These are phyloP conservation scores for Portunus trituberculatus DNA, from an alignment of 1,140 invertebrate genomes.

Conservation along the genomic window DNA sequence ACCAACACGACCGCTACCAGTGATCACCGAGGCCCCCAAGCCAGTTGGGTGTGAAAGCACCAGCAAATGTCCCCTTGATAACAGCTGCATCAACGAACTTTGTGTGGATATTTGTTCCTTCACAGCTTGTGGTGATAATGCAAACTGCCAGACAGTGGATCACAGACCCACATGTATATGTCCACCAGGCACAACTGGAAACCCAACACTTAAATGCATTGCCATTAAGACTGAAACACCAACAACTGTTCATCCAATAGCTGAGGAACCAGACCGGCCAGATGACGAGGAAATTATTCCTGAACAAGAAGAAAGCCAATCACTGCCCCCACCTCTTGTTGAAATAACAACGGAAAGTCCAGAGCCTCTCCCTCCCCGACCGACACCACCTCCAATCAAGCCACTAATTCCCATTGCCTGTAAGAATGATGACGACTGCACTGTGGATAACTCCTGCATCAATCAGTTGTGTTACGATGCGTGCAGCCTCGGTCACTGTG, in stretches of 20 bases:
- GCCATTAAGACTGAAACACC: constrained; percentile 82
- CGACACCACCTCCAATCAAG: constrained; percentile 45
- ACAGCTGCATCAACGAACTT: constrained; percentile 89
- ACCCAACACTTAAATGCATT: constrained; percentile 89
- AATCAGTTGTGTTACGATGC: constrained; percentile 66
- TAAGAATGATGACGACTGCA: constrained; percentile 84
- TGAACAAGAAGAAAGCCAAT: not conserved
- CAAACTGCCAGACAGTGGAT: constrained; percentile 88
- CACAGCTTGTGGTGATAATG: constrained; percentile 87
- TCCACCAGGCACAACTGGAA: constrained; percentile 90
- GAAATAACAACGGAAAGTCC: constrained; percentile 52
- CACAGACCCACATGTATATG: constrained; percentile 92
- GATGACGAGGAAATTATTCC: constrained; percentile 47
- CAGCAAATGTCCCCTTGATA: constrained; percentile 89
- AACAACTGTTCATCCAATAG: constrained; percentile 21
- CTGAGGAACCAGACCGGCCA: not conserved
- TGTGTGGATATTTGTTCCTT: constrained; percentile 88
- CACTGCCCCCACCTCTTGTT: constrained; percentile 43
- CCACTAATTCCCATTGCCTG: constrained; percentile 52
- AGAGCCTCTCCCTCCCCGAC: not conserved
- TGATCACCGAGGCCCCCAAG: constrained; percentile 83
- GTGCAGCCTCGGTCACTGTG: constrained; percentile 63
- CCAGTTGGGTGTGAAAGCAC: constrained; percentile 87
- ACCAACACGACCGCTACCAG: not conserved
- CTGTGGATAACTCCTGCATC: constrained; percentile 81